Conservation (phyloP, 1,140 invertebrate genomes). For the Drosophila arawakana region DNA sequence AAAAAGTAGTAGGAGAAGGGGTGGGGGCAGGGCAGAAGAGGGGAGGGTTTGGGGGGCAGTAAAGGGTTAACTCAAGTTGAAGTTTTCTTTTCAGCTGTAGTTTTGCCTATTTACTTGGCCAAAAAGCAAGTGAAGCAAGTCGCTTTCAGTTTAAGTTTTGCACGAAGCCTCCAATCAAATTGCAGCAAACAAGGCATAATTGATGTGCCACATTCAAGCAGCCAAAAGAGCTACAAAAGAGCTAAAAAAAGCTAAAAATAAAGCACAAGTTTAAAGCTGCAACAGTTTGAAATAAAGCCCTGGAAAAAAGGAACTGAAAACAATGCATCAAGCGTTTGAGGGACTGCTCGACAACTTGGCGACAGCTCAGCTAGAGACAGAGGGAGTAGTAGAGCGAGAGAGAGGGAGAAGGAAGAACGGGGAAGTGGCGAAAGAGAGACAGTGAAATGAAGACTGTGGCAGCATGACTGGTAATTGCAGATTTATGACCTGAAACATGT, state of each 20-base stretch:
- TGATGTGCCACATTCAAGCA: conserved; percentile 59
- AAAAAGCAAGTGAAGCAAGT: conserved; percentile 52
- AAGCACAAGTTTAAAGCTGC: conserved; percentile 33
- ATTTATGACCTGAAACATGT: conserved; percentile 76
- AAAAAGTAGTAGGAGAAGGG: background rate
- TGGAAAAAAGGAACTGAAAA: conserved; percentile 7
- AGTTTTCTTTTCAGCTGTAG: conserved; percentile 48
- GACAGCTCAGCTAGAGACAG: conserved; percentile 11
- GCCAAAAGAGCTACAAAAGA: conserved; percentile 7
- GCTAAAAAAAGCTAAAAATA: too few relatives aligned
- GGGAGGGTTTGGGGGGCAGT: background rate
- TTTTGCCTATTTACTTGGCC: conserved; percentile 63
- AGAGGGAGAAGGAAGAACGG: background rate
- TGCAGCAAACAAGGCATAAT: conserved; percentile 61
- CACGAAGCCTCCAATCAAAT: conserved; percentile 61
- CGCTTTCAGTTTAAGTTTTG: conserved; percentile 15
- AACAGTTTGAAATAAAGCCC: conserved; percentile 47
- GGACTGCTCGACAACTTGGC: conserved; percentile 44
- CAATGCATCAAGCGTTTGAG: conserved; percentile 56
- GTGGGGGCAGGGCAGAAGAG: background rate
- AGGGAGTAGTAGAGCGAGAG: conserved; percentile 2
- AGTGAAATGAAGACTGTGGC: conserved; percentile 4
- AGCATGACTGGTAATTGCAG: conserved; percentile 72
- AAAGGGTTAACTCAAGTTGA: conserved; percentile 38
- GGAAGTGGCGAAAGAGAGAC: background rate